Evolutionary conservation across 2,113 vertebrate genomes (phyloP).

Genomic region (Gymnarchus niloticus): DNA sequence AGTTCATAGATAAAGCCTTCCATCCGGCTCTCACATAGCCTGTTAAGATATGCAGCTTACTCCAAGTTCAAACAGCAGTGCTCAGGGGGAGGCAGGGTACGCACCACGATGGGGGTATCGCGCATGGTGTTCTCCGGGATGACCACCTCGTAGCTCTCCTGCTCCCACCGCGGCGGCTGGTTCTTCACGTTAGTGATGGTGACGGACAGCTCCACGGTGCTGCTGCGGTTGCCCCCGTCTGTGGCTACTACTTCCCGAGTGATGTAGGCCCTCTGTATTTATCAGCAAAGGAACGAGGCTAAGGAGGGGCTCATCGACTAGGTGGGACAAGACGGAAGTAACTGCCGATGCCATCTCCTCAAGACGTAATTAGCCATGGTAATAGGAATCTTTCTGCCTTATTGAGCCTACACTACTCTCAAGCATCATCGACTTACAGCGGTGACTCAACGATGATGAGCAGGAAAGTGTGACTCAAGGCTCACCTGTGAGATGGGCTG

Average conservation of each 20-base stretch:
- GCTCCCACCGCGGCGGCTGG: constrained; percentile 80
- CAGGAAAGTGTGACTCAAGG: too few relatives aligned
- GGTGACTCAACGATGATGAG: too few relatives aligned
- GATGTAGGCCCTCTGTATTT: constrained; percentile 65
- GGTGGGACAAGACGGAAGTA: background rate
- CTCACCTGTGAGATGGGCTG: constrained; percentile 57
- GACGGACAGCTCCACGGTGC: constrained; percentile 68
- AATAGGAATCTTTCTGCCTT: background rate
- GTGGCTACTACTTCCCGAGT: constrained; percentile 70
- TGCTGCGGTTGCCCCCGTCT: constrained; percentile 75
- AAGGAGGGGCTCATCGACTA: background rate
- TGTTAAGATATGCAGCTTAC: too few relatives aligned
- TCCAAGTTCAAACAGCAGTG: too few relatives aligned
- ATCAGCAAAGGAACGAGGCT: background rate
- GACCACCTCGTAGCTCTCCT: constrained; percentile 68
- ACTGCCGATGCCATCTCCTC: background rate
- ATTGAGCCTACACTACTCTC: background rate
- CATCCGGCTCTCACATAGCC: background rate
- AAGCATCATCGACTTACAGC: background rate
- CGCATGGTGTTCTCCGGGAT: constrained; percentile 71
- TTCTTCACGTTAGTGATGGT: constrained; percentile 76
- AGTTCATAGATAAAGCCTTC: too few relatives aligned
- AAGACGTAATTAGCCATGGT: background rate
- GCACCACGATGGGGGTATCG: constrained; percentile 67
- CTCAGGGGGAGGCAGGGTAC: constrained; percentile 11